phyloP scores from a whole-genome alignment of 1,140 invertebrate genomes.

The Scaptodrosophila lebanonensis region DNA sequence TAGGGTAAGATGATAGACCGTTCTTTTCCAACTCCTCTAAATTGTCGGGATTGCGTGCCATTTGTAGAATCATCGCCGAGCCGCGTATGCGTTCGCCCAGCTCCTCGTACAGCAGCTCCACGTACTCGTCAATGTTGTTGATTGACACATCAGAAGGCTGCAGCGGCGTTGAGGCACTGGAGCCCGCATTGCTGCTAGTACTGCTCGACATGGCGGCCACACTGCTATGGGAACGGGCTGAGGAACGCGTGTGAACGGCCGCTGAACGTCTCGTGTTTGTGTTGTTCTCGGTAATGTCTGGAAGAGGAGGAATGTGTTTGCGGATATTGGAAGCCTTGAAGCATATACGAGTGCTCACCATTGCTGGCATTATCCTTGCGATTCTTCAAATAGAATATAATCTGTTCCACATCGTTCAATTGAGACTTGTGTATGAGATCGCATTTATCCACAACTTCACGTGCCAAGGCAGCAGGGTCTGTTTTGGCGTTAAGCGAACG shows the following conservation, averaged over 20 bases:
- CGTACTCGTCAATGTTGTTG: conserved; percentile 93
- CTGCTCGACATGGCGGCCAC: conserved; percentile 36
- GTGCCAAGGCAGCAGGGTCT: conserved; percentile 87
- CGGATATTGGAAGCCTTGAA: too few species aligned
- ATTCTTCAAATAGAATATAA: conserved; percentile 94
- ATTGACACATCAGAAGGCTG: conserved; percentile 81
- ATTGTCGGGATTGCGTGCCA: conserved; percentile 95
- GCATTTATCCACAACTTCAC: conserved; percentile 93
- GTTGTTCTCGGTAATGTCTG: conserved; percentile 69
- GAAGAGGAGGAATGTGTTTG: background rate
- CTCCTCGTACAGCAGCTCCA: conserved; percentile 98
- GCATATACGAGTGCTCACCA: conserved; percentile 29
- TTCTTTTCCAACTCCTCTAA: conserved; percentile 94
- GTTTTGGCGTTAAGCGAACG: conserved; percentile 89
- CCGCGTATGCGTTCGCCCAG: conserved; percentile 95
- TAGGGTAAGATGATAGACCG: conserved; percentile 79
- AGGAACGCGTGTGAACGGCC: conserved; percentile 43
- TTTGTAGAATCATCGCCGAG: conserved; percentile 92
- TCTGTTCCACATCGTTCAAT: conserved; percentile 90
- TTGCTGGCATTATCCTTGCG: conserved; percentile 80
- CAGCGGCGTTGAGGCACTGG: conserved; percentile 10
- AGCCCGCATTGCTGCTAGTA: conserved; percentile 11
- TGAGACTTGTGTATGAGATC: conserved; percentile 91
- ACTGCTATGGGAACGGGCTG: conserved; percentile 44
- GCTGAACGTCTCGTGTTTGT: conserved; percentile 55